Evolutionary conservation across 1,140 invertebrate genomes (phyloP).

Genomic region (Listronotus oregonensis): DNA sequence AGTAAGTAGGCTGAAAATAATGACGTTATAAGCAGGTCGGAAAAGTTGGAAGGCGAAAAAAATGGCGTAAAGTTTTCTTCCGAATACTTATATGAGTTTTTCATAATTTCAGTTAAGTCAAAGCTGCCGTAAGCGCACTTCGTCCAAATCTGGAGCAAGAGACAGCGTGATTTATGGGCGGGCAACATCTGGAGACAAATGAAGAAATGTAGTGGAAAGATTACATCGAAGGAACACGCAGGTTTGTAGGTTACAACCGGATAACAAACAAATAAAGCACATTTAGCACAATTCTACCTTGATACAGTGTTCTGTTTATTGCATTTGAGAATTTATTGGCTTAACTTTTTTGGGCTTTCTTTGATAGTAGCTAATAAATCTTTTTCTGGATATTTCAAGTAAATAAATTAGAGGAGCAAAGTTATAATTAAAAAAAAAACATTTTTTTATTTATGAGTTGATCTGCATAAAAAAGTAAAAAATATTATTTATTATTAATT

Average conservation of each 20-base stretch:
- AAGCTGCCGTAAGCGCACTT: constrained; percentile 1
- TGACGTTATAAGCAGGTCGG: constrained; percentile 34
- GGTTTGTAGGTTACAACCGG: constrained; percentile 40
- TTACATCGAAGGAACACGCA: constrained; percentile 36
- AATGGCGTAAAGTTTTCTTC: constrained; percentile 26
- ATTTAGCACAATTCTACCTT: constrained; percentile 38
- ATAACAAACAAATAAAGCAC: constrained; percentile 49
- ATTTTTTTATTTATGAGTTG: too few species aligned
- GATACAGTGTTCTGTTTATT: constrained; percentile 45
- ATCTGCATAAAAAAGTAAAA: too few species aligned
- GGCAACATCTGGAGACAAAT: constrained; percentile 46
- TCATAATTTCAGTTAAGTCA: constrained; percentile 25
- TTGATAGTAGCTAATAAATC: constrained; percentile 20
- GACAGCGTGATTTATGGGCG: constrained; percentile 32
- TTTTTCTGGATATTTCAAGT: neutral
- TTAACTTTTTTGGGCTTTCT: constrained; percentile 8
- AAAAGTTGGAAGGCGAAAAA: constrained; percentile 30
- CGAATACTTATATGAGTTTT: constrained; percentile 20
- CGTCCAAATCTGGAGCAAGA: constrained; percentile 25
- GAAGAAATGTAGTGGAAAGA: constrained; percentile 47
- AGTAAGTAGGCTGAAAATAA: constrained; percentile 34
- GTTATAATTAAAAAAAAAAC: too few species aligned
- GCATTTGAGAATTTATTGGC: constrained; percentile 43
- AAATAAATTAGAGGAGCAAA: too few species aligned
- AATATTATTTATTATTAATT: too few species aligned